Percentiles rank a stretch among this genome's conserved stretches.
phyloP scores from a whole-genome alignment of 1,140 invertebrate species.

The Sinella curviseta region DNA sequence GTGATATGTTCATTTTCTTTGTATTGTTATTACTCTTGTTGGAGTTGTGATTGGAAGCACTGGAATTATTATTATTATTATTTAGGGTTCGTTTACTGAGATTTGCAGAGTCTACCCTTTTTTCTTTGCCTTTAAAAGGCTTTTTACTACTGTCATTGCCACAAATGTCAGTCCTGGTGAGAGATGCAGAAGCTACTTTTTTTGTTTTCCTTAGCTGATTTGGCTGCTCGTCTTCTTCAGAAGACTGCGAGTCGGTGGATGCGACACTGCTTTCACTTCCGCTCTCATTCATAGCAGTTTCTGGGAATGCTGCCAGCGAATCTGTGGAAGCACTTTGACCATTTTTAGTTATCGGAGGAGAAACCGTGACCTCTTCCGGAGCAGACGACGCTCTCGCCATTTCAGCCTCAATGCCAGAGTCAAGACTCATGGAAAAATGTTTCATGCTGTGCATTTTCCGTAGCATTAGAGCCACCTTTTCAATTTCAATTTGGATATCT shows the following conservation, averaged over 20 bases:
- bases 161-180: too few species aligned
- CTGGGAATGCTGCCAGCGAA: background rate
- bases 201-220: background rate
- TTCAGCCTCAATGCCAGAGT: slow-evolving; percentile 2
- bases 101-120: background rate
- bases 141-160: background rate
- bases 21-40: background rate
- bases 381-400: background rate
- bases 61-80: background rate
- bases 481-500: slow-evolving; percentile 37
- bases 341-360: too few species aligned
- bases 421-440: background rate
- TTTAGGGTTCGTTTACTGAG: background rate
- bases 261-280: background rate
- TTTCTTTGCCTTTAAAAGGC: background rate
- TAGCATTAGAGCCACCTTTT: slow-evolving; percentile 35
- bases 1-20: too few species aligned
- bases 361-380: background rate
- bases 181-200: too few species aligned
- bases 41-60: background rate
- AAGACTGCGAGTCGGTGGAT: background rate
- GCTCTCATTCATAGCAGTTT: background rate
- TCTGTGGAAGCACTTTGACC: too few species aligned
- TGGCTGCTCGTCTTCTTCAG: background rate
- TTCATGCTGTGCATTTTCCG: slow-evolving; percentile 27